phyloP scores from a whole-genome alignment of 1,140 invertebrate species.

The Triops cancriformis region DNA sequence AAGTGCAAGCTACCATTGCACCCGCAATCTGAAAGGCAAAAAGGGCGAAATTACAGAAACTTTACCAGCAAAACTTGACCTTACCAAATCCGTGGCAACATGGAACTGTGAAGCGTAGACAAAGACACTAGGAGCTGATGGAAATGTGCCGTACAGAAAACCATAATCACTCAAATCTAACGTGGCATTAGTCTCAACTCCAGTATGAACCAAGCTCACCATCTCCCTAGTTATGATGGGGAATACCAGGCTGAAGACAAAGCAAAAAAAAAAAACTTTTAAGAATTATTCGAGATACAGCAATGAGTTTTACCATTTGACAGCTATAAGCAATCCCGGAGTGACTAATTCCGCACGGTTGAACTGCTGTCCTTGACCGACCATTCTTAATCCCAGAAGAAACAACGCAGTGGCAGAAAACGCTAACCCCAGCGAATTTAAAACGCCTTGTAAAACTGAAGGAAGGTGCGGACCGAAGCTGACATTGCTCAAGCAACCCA shows the following conservation, averaged over 20 bases:
- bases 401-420: conserved; percentile 88
- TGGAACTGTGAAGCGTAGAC: conserved; percentile 85
- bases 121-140: conserved; percentile 87
- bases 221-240: conserved; percentile 80
- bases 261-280: conserved; percentile 24
- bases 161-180: conserved; percentile 79
- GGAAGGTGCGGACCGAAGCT: conserved; percentile 69
- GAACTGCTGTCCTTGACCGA: conserved; percentile 73
- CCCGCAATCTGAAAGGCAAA: conserved; percentile 60
- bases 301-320: conserved; percentile 62
- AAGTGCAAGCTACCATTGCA: conserved; percentile 86
- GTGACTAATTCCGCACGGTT: conserved; percentile 65
- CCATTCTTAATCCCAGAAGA: conserved; percentile 80
- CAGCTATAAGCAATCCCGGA: conserved; percentile 74
- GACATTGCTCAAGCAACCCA: conserved; percentile 80
- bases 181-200: conserved; percentile 58
- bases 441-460: conserved; percentile 58
- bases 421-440: conserved; percentile 72
- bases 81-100: conserved; percentile 75
- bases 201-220: conserved; percentile 61
- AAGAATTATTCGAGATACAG: background rate
- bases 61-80: background rate
- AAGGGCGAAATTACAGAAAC: conserved; percentile 21
- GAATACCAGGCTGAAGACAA: conserved; percentile 59
- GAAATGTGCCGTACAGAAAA: conserved; percentile 93